Conservation (phyloP, 2,888 invertebrate species). For the Epirrita christyi region DNA sequence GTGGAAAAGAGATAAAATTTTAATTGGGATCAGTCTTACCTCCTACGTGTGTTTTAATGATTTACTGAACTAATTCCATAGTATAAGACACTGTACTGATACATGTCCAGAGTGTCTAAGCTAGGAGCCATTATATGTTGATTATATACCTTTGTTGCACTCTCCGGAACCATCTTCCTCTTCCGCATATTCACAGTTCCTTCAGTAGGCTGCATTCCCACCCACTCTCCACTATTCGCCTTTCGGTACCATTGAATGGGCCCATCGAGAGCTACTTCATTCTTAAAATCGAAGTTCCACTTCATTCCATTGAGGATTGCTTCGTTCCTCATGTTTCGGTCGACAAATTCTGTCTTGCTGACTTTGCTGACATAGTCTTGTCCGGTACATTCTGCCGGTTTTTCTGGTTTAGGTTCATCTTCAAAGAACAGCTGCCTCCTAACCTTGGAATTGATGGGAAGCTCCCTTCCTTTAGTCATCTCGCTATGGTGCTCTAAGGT, state of each 20-base stretch:
- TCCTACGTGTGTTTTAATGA: too few species aligned
- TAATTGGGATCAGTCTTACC: too few species aligned
- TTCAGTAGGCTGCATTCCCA: conserved; percentile 1
- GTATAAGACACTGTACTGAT: too few species aligned
- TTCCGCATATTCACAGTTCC: background rate
- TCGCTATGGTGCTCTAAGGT: conserved; percentile 53
- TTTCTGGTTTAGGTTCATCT: conserved; percentile 41
- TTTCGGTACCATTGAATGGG: conserved; percentile 14
- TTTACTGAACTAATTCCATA: too few species aligned
- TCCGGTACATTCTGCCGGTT: background rate
- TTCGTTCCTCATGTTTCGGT: background rate
- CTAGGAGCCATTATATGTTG: background rate
- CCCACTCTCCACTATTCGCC: conserved; percentile 2
- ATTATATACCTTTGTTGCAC: background rate
- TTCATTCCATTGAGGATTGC: conserved; percentile 9
- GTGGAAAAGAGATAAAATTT: conserved; percentile 2
- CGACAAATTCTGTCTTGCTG: conserved; percentile 1
- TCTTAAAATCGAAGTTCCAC: conserved; percentile 21
- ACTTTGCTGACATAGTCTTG: background rate
- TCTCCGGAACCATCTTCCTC: background rate
- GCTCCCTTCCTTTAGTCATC: conserved; percentile 48
- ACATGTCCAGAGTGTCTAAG: too few species aligned
- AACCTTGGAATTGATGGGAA: conserved; percentile 49
- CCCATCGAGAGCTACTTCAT: conserved; percentile 1
- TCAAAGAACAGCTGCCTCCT: conserved; percentile 67